These are phyloP conservation scores for Pristionchus pacificus DNA, from an alignment of 1,140 invertebrate species.

Conservation along the genomic window DNA sequence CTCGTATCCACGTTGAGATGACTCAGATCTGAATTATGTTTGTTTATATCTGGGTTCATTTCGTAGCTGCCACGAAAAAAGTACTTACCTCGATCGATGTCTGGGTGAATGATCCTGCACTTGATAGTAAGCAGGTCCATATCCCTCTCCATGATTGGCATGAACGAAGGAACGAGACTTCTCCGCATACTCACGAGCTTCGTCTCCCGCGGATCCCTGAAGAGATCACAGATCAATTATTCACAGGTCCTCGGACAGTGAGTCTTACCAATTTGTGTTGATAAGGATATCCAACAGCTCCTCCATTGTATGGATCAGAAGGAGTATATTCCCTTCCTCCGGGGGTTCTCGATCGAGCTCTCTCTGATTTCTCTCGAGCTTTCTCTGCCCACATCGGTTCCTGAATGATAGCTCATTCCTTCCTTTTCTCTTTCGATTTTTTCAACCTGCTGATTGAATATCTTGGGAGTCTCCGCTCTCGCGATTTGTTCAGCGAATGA, in stretches of 20 bases:
- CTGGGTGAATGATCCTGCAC: not conserved
- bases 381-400: slow-evolving; percentile 41
- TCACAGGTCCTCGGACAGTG: no score
- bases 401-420: slow-evolving; percentile 27
- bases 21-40: slow-evolving; percentile 25
- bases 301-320: slow-evolving; percentile 3
- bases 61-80: slow-evolving; percentile 2
- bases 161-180: slow-evolving; percentile 18
- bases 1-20: slow-evolving; percentile 42
- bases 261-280: no score
- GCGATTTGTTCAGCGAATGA: slow-evolving; percentile 44
- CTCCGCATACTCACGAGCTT: slow-evolving; percentile 21
- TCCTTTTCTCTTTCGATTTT: slow-evolving; percentile 9
- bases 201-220: not conserved
- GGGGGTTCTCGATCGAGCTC: slow-evolving; percentile 42
- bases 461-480: slow-evolving; percentile 39
- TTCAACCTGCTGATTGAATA: slow-evolving; percentile 22
- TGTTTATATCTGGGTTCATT: slow-evolving; percentile 3
- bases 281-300: no score
- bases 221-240: no score
- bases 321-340: slow-evolving; percentile 20
- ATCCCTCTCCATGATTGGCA: slow-evolving; percentile 12
- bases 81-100: slow-evolving; percentile 6
- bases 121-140: slow-evolving; percentile 25
- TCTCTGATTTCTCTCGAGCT: slow-evolving; percentile 37